Evolutionary conservation across 2,113 vertebrate genomes (phyloP).

Genomic region (Polyodon spathula): DNA sequence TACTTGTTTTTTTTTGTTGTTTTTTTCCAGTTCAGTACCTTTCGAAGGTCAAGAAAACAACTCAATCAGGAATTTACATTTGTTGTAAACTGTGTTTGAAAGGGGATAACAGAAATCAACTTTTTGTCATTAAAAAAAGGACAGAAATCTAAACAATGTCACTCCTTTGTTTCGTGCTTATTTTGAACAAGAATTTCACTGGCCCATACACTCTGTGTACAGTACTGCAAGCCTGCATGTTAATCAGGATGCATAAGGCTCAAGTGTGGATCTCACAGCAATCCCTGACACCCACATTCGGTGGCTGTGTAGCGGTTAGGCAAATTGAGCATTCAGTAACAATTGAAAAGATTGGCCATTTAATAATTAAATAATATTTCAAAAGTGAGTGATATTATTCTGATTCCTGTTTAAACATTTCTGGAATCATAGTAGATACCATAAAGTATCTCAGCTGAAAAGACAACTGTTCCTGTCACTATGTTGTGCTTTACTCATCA

Average conservation of each 20-base stretch:
- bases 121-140: conserved; percentile 34
- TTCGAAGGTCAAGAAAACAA: conserved; percentile 15
- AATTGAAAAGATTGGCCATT: no score
- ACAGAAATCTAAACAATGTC: conserved; percentile 44
- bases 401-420: conserved; percentile 48
- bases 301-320: no score
- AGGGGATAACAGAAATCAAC: conserved; percentile 29
- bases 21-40: conserved; percentile 20
- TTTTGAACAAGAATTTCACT: no score
- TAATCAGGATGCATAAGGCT: no score
- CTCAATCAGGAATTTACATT: conserved; percentile 34
- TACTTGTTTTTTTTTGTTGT: background rate
- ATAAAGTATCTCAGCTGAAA: conserved; percentile 11
- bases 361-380: conserved; percentile 10
- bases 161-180: conserved; percentile 30
- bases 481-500: conserved; percentile 35
- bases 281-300: no score
- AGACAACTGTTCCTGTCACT: conserved; percentile 38
- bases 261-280: no score
- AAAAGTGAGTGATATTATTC: conserved; percentile 39
- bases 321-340: no score
- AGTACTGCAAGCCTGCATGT: no score
- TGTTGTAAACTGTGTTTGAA: conserved; percentile 37
- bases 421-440: conserved; percentile 41
- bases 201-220: no score